phyloP scores from a whole-genome alignment of 2,797 vertebrate genomes.

The Sternarchorhynchus goeldii region DNA sequence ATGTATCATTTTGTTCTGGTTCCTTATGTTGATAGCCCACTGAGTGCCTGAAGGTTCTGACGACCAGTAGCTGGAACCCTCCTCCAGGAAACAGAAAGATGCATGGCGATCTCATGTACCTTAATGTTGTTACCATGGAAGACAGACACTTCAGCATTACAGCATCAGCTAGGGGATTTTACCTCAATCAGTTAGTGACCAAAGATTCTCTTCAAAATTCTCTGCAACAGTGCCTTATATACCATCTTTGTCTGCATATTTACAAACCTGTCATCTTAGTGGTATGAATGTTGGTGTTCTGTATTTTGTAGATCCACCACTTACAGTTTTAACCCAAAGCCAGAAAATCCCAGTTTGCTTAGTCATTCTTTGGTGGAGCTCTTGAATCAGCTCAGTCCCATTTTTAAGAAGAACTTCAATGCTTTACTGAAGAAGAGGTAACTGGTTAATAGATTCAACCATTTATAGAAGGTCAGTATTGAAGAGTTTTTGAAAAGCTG shows the following conservation, averaged over 20 bases:
- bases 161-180: conserved; percentile 87
- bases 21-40: conserved; percentile 73
- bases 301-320: conserved; percentile 82
- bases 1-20: neutral
- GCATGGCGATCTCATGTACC: conserved; percentile 94
- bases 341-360: conserved; percentile 87
- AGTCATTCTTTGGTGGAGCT: conserved; percentile 95
- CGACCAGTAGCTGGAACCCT: conserved; percentile 94
- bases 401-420: conserved; percentile 91
- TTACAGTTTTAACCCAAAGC: conserved; percentile 93
- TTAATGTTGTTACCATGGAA: conserved; percentile 87
- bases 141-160: conserved; percentile 90
- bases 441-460: neutral
- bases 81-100: conserved; percentile 94
- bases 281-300: neutral
- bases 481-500: too few species aligned
- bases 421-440: conserved; percentile 91
- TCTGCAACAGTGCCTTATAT: neutral
- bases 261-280: too few species aligned
- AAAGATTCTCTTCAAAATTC: neutral
- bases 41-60: conserved; percentile 89
- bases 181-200: conserved; percentile 89
- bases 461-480: too few species aligned
- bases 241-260: neutral
- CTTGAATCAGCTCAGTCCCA: conserved; percentile 91